phyloP scores from a whole-genome alignment of 1,140 invertebrate species.

The Temnothorax nylanderi region DNA sequence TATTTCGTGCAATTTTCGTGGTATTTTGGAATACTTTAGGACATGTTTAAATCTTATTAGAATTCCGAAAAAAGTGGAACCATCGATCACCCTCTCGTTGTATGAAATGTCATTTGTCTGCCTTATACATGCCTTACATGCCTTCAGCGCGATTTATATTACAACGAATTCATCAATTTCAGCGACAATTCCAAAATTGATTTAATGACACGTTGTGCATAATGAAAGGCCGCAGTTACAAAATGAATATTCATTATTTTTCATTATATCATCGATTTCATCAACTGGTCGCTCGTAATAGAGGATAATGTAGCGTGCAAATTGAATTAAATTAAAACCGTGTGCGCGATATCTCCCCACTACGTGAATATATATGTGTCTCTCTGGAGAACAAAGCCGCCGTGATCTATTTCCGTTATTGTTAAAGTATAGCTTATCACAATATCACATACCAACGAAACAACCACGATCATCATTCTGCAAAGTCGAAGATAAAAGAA shows the following conservation, averaged over 20 bases:
- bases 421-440: neutral
- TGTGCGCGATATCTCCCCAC: neutral
- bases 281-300: conserved; percentile 20
- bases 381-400: neutral
- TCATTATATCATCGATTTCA: conserved; percentile 35
- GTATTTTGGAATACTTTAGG: neutral
- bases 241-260: conserved; percentile 57
- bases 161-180: neutral
- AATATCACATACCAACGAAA: conserved; percentile 10
- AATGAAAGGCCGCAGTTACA: conserved; percentile 22
- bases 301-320: conserved; percentile 39
- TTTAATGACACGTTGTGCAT: conserved; percentile 30
- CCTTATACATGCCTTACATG: neutral
- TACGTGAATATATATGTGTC: neutral
- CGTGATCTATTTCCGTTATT: conserved; percentile 5
- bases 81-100: neutral
- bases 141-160: neutral
- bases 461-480: neutral
- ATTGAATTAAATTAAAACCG: conserved; percentile 51
- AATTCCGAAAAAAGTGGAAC: neutral
- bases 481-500: neutral
- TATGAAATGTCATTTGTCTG: neutral
- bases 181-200: conserved; percentile 36
- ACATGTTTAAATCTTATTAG: neutral
- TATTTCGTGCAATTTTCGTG: neutral